Evolutionary conservation across 1,140 invertebrate genomes (phyloP), one percentile per base, ranked within the genome.

Genomic region (Heterodera schachtii): DNA sequence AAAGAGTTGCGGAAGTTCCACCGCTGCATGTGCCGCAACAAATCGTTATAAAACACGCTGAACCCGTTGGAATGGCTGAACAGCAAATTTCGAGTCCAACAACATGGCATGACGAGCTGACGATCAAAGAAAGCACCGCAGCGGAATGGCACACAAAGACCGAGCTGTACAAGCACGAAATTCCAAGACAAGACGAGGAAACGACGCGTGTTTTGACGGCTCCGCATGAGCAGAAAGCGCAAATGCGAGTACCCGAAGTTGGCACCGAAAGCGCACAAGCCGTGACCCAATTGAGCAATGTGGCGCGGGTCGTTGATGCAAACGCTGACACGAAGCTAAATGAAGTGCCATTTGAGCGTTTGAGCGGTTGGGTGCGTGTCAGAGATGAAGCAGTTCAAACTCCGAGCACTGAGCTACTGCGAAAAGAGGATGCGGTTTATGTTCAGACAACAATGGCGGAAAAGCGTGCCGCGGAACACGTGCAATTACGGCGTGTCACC

Each of bases 261-360:
- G 70, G 70, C 31, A 31, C 52, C 21, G 60, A 78, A 69, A 64
- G 66, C 47, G 70, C 46, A 9, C 64, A 78, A 46, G 70, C 31
- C 43, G 16, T 64, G 47, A 21, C n/a, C n/a, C 31, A 78, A 21
- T 19, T 78, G 70, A 64, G 9, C n/a, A 70, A 78, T 19, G 64
- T 31, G 70, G 46, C 11, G 19, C 44, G 70, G 3, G 9, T 44
- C 19, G 43, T n/a, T 21, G 66, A 41, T n/a, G 66, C 66, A 46
- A n/a, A 21, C 44, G 77, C 70, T 70, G 47, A 47, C 70, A n/a
- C 19, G n/a, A 31, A 47, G 60, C 46, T 44, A 60, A 46, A 44
- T 75, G 57, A 81, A 70, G 79, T 70, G 70, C 44, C 70, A 69
- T 49, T 47, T 41, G 21, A 78, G n/a, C 66, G 11, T 41, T 4